These are phyloP conservation scores for Brachionus manjavacas DNA, from an alignment of 1,140 invertebrate genomes.

Conservation along the genomic window DNA sequence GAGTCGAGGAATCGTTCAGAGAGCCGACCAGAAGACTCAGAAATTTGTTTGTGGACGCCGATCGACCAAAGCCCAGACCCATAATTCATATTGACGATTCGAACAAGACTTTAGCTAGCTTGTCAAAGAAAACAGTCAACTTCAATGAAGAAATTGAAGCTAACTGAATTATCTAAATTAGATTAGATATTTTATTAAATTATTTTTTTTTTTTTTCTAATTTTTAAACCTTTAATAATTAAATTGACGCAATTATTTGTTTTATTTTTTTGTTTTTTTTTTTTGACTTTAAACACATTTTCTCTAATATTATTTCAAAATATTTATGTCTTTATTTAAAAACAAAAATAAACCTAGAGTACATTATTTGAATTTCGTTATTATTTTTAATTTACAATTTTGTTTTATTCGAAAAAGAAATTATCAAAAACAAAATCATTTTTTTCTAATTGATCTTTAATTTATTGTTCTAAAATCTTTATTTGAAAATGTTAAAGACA, in stretches of 20 bases:
- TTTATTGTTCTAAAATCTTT: too few species aligned
- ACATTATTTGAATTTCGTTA: too few species aligned
- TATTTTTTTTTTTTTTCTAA: neutral
- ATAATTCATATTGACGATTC: conserved; percentile 20
- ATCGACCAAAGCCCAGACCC: neutral
- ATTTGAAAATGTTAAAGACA: too few species aligned
- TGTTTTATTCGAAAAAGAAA: too few species aligned
- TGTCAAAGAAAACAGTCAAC: conserved; percentile 12
- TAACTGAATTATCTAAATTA: neutral
- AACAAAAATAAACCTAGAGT: neutral
- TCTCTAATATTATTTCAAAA: neutral
- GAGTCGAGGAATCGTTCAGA: conserved; percentile 12
- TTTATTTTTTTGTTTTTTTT: neutral
- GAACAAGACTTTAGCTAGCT: neutral
- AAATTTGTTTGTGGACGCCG: conserved; percentile 2
- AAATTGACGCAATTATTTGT: conserved; percentile 1
- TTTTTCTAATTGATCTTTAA: too few species aligned
- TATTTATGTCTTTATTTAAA: neutral
- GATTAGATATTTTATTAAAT: conserved; percentile 3
- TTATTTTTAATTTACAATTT: too few species aligned
- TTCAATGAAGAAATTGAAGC: conserved; percentile 27
- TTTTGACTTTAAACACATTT: neutral
- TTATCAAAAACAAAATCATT: too few species aligned
- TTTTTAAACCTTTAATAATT: neutral
- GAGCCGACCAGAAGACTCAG: conserved; percentile 5